Base-by-base conservation (phyloP, 2,888 invertebrate genomes). In the Busseola fusca region DNA sequence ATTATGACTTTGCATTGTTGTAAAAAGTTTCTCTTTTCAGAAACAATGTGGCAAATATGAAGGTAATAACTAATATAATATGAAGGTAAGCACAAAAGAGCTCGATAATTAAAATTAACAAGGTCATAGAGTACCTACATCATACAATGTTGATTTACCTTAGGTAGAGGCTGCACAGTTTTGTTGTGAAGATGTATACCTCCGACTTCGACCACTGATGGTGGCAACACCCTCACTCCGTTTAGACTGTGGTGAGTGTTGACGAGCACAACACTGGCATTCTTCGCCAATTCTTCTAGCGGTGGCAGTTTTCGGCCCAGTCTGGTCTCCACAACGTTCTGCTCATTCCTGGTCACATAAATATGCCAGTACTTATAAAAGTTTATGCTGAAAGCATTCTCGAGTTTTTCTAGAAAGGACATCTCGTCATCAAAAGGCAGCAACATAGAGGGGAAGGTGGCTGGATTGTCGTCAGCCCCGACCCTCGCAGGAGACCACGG, bases 141-240 rank as follows among this genome's bases (percentile, higher is more conserved):
- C 16, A 34, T 48, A 64, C 27, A 45, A 63, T 56, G 16, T 50
- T 64, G n/a, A 57, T 81, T 84, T 84, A 91, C 91, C 83, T 86
- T 69, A 21, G 88, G 84, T 21, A 91, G 74, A 5, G 88, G 74
- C 48, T 84, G 80, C 16, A 84, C 75, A 50, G 65, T 84, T 62
- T 80, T 87, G 50, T 90, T 87, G 74, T 90, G 88, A 30, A 96
- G 88, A 88, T 96, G 96, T 69, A 96, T 89, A 37, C 96, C 96
- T 45, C 96, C 96, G 9, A 96, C 92, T 89, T 96, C 96, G 2
- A 96, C 90, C 18, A 95, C 88, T 21, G 91, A 91, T 0, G 96
- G 96, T 50, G 93, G 92, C 56, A 92, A 73, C 1, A 94, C 93
- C 76, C 91, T 87, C 21, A 94, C 91, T 25, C 92, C 90, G 68